Evolutionary conservation across 2,888 invertebrate species (phyloP).

Genomic region (Linhomoeus sp.): DNA sequence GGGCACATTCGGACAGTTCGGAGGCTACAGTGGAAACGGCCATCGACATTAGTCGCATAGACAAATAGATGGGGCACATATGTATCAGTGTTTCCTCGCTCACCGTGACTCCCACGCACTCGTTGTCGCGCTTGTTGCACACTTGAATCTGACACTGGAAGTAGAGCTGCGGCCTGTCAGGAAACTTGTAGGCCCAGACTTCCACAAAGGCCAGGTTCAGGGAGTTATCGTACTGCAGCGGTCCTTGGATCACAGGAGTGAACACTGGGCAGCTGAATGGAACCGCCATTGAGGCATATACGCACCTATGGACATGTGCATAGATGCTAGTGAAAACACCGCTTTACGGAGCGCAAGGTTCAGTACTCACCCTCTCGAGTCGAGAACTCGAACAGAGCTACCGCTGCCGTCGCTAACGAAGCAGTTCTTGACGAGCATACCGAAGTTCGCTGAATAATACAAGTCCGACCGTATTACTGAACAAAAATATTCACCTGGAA

Average conservation of each 20-base stretch:
- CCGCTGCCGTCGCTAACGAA: constrained; percentile 11
- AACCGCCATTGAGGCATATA: too few relatives aligned
- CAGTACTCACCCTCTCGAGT: constrained; percentile 14
- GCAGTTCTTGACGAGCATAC: constrained; percentile 18
- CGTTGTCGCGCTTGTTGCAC: constrained; percentile 18
- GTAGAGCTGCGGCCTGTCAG: constrained; percentile 15
- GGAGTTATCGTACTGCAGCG: constrained; percentile 13
- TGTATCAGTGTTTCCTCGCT: not conserved
- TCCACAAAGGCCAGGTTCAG: constrained; percentile 17
- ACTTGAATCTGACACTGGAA: constrained; percentile 21
- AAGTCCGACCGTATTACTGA: too few relatives aligned
- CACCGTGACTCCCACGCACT: constrained; percentile 19
- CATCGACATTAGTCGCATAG: not conserved
- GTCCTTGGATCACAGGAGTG: constrained; percentile 13
- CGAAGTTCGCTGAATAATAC: constrained; percentile 11
- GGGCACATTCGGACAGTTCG: constrained; percentile 11
- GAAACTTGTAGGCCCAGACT: constrained; percentile 19
- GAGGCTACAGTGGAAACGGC: constrained; percentile 10
- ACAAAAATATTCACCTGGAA: too few relatives aligned
- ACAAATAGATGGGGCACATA: not conserved
- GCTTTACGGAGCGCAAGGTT: too few relatives aligned
- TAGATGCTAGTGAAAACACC: too few relatives aligned
- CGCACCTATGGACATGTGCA: too few relatives aligned
- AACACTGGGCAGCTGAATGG: constrained; percentile 17
- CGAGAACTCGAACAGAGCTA: constrained; percentile 10